Conservation (phyloP, 2,888 invertebrate genomes). For the Phytoseiulus persimilis region DNA sequence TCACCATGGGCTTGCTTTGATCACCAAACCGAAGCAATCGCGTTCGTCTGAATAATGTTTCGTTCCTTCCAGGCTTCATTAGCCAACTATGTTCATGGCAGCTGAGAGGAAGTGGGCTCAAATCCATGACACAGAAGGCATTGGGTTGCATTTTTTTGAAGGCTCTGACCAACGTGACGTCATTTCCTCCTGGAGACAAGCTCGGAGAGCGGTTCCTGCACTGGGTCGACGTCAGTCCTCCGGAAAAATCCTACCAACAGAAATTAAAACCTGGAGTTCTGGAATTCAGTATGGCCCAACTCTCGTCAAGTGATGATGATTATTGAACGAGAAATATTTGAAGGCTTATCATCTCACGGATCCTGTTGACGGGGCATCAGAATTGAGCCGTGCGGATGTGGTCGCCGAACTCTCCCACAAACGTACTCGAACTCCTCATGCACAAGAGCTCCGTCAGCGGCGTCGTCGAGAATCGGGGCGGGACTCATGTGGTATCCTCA, state of each 20-base stretch:
- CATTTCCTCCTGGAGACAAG: conserved; percentile 84
- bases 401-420: conserved; percentile 77
- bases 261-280: conserved; percentile 54
- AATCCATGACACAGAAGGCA: conserved; percentile 93
- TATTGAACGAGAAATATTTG: too few relatives aligned
- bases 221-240: conserved; percentile 93
- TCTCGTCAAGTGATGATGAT: too few relatives aligned
- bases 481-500: conserved; percentile 87
- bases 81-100: conserved; percentile 92
- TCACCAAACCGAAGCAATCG: too few relatives aligned
- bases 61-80: conserved; percentile 56
- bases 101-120: conserved; percentile 94
- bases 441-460: conserved; percentile 73
- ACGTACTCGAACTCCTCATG: conserved; percentile 81
- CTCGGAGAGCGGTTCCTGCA: conserved; percentile 63
- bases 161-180: conserved; percentile 64
- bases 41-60: conserved; percentile 46
- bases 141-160: conserved; percentile 93
- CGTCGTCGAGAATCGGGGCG: conserved; percentile 72
- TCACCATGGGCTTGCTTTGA: too few relatives aligned
- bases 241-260: conserved; percentile 91
- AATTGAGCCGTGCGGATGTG: conserved; percentile 70
- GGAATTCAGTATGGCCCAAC: background rate
- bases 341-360: conserved; percentile 48
- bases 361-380: conserved; percentile 49